Percentiles rank a stretch among this genome's conserved stretches.
These are phyloP conservation scores for Astur gentilis DNA, from an alignment of 2,113 vertebrate species.

Conservation along the genomic window DNA sequence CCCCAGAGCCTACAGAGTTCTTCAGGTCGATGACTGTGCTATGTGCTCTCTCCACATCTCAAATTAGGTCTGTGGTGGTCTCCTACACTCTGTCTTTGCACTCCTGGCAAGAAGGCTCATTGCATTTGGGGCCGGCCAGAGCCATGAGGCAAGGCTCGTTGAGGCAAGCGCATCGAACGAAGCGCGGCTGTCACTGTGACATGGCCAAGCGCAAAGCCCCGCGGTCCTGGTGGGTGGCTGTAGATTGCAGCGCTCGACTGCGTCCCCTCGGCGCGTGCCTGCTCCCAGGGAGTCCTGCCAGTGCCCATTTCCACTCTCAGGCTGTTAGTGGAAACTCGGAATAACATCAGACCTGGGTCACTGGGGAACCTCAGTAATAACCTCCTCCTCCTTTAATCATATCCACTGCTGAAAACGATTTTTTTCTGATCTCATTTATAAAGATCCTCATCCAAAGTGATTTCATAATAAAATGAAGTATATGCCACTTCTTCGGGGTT, in stretches of 20 bases:
- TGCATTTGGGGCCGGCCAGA: too few species aligned
- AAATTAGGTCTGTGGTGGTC: neutral
- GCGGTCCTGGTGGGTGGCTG: neutral
- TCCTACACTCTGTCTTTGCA: neutral
- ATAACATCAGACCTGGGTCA: rapidly evolving
- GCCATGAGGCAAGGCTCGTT: neutral
- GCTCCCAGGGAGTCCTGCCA: neutral
- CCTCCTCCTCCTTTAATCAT: neutral
- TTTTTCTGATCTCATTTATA: neutral
- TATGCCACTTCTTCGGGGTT: neutral
- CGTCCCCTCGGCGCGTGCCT: rapidly evolving
- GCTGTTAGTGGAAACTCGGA: neutral
- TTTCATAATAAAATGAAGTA: neutral
- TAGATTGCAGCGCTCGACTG: rapidly evolving
- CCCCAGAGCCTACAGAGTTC: neutral
- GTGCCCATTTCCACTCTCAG: rapidly evolving
- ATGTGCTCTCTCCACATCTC: neutral
- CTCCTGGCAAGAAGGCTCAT: neutral
- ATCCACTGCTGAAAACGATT: neutral
- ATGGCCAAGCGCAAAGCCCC: rapidly evolving
- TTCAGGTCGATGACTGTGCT: neutral
- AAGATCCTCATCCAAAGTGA: neutral
- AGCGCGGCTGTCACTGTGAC: rapidly evolving
- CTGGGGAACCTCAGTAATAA: rapidly evolving
- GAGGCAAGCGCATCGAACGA: neutral